These are phyloP conservation scores for Hyalella azteca DNA, from an alignment of 2,888 invertebrate species.

Conservation along the genomic window DNA sequence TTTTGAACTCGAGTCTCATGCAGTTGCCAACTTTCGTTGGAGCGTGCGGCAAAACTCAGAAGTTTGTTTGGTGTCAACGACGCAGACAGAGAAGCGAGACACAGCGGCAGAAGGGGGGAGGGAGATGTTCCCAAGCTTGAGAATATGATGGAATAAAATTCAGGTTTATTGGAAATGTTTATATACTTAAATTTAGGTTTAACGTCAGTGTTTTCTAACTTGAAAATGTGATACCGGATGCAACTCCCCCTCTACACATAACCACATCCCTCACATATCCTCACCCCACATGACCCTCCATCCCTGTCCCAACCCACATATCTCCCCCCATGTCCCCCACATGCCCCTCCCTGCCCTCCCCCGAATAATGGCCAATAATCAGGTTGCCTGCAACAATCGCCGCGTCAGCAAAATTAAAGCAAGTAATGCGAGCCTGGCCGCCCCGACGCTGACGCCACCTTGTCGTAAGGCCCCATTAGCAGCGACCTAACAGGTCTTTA, in stretches of 20 bases:
- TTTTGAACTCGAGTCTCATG: not conserved
- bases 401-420: not conserved
- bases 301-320: not conserved
- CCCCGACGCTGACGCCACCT: not conserved
- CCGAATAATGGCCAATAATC: not conserved
- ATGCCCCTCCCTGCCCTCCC: not conserved
- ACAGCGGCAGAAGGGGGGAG: too few relatives aligned
- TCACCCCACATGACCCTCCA: not conserved
- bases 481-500: not conserved
- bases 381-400: not conserved
- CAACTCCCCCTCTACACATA: not conserved
- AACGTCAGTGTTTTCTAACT: too few relatives aligned
- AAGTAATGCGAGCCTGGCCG: not conserved
- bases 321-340: not conserved
- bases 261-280: not conserved
- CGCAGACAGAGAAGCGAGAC: too few relatives aligned
- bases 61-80: not conserved
- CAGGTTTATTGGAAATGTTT: too few relatives aligned
- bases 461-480: slow-evolving; percentile 16
- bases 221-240: not conserved
- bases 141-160: too few relatives aligned
- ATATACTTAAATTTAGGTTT: too few relatives aligned
- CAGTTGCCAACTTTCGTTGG: not conserved
- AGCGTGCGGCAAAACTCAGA: not conserved
- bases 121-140: too few relatives aligned